Evolutionary conservation across 2,797 vertebrate genomes (phyloP).

Genomic region (Paedocypris micromegethes): DNA sequence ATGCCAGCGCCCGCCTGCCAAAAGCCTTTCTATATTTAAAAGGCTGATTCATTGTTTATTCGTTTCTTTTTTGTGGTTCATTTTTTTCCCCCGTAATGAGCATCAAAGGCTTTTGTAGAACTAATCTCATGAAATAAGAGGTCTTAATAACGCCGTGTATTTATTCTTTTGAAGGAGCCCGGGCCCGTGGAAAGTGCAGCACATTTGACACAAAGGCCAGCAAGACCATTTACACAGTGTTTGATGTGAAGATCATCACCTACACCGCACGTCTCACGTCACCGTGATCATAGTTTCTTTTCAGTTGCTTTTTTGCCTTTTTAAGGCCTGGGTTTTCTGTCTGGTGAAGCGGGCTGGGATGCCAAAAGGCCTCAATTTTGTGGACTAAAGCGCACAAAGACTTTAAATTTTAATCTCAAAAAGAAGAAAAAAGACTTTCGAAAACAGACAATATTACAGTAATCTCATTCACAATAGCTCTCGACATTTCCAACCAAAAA

Average conservation of each 20-base stretch:
- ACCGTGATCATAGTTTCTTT: not conserved
- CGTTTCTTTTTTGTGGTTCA: not conserved
- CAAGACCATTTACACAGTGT: slow-evolving; percentile 13
- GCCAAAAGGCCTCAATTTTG: too few species aligned
- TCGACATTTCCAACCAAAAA: too few species aligned
- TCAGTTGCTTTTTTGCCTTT: not conserved
- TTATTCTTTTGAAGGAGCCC: not conserved
- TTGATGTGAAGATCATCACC: slow-evolving; percentile 28
- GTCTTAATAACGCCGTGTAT: not conserved
- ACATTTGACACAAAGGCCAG: slow-evolving; percentile 15
- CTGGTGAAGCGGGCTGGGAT: too few species aligned
- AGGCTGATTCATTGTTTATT: not conserved
- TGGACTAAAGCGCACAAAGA: too few species aligned
- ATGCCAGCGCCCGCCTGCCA: not conserved
- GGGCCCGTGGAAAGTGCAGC: not conserved
- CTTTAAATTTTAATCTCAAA: too few species aligned
- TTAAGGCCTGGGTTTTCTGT: too few species aligned
- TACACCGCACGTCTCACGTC: slow-evolving; percentile 17
- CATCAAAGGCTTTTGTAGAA: not conserved
- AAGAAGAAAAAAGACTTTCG: too few species aligned
- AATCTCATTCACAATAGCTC: too few species aligned
- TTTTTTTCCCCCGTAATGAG: not conserved
- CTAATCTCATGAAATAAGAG: not conserved
- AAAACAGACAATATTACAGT: too few species aligned
- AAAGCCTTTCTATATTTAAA: not conserved